Evolutionary conservation across 1,140 invertebrate genomes (phyloP).

Genomic region (Rhynchophorus ferrugineus): DNA sequence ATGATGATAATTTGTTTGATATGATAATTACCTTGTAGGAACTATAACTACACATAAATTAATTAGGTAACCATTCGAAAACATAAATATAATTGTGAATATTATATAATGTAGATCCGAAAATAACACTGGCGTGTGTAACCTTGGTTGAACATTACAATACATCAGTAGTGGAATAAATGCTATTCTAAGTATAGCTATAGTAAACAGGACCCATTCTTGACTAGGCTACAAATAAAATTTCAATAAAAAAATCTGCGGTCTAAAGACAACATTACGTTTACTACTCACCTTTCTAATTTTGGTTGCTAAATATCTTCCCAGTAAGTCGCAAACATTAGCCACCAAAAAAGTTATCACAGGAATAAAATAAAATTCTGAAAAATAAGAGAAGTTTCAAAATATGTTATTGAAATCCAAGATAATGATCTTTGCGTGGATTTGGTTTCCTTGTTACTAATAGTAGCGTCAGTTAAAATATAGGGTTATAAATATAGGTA

Average conservation of each 20-base stretch:
- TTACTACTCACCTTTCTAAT: conserved; percentile 19
- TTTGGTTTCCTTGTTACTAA: too few species aligned
- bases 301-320: conserved; percentile 20
- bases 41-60: conserved; percentile 19
- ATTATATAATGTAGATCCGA: conserved; percentile 19
- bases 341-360: conserved; percentile 24
- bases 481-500: too few species aligned
- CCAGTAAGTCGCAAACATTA: conserved; percentile 19
- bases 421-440: too few species aligned
- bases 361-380: conserved; percentile 27
- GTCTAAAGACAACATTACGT: too few species aligned
- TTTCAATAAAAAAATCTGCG: background rate
- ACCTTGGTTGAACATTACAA: conserved; percentile 26
- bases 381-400: conserved; percentile 10
- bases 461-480: too few species aligned
- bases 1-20: too few species aligned
- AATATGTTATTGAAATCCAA: too few species aligned
- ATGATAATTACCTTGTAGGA: conserved; percentile 7
- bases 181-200: conserved; percentile 14
- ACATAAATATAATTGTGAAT: conserved; percentile 18
- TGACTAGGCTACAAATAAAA: conserved; percentile 25
- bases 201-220: conserved; percentile 11
- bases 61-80: conserved; percentile 23
- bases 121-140: conserved; percentile 24
- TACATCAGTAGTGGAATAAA: conserved; percentile 25